These are phyloP conservation scores for Hartigia nigra DNA, from an alignment of 2,888 invertebrate species.

Conservation along the genomic window DNA sequence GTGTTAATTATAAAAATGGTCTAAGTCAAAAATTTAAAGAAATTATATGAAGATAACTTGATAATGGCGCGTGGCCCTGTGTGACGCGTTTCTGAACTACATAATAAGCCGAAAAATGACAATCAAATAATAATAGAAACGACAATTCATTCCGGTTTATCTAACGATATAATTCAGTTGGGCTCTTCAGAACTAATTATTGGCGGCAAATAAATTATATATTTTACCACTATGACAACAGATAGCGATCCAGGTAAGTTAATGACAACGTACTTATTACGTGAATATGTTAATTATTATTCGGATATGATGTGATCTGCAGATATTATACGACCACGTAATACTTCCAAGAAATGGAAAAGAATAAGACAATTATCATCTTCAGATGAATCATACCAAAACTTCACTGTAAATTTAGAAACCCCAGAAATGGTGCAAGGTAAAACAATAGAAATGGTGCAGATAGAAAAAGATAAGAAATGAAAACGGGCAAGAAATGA, in stretches of 20 bases:
- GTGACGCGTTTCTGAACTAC: conserved; percentile 23
- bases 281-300: conserved; percentile 24
- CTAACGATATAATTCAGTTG: conserved; percentile 26
- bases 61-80: conserved; percentile 17
- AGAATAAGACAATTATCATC: conserved; percentile 27
- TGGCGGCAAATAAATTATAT: conserved; percentile 26
- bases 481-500: conserved; percentile 26
- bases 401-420: conserved; percentile 26
- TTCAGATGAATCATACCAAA: conserved; percentile 28
- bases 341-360: conserved; percentile 28
- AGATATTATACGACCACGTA: conserved; percentile 27
- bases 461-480: conserved; percentile 21
- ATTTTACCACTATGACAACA: conserved; percentile 26
- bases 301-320: conserved; percentile 23
- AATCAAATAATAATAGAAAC: conserved; percentile 20
- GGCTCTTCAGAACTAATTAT: conserved; percentile 23
- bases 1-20: conserved; percentile 28
- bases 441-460: conserved; percentile 20
- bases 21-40: conserved; percentile 21
- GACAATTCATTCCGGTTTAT: conserved; percentile 20
- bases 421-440: conserved; percentile 26
- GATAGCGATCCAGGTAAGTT: conserved; percentile 23
- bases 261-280: conserved; percentile 19
- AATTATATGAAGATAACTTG: conserved; percentile 22
- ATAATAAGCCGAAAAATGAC: conserved; percentile 18